phyloP scores from a whole-genome alignment of 2,113 vertebrate species.

The Actenoides hombroni region DNA sequence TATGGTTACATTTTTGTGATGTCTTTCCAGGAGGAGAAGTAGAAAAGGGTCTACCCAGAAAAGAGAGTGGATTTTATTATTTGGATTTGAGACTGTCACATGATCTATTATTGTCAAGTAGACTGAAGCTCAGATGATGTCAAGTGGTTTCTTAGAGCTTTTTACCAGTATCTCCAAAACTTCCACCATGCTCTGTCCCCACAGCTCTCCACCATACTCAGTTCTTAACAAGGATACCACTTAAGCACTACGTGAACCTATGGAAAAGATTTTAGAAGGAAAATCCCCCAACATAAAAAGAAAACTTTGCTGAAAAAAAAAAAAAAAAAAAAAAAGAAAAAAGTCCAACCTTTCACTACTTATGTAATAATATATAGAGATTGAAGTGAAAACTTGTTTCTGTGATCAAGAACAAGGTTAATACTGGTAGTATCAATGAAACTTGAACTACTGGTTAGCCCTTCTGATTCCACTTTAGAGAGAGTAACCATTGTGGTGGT shows the following conservation, averaged over 20 bases:
- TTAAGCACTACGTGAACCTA: background rate
- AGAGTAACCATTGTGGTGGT: background rate
- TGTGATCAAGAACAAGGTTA: background rate
- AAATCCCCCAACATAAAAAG: background rate
- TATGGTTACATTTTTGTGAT: accelerated
- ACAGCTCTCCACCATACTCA: background rate
- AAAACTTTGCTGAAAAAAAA: background rate
- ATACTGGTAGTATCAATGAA: background rate
- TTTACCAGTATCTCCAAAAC: background rate
- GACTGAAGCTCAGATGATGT: background rate
- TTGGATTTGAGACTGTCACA: background rate
- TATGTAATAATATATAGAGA: background rate
- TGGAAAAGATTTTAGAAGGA: too few species aligned
- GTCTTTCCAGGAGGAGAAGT: background rate
- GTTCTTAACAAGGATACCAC: background rate
- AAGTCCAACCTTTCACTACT: background rate
- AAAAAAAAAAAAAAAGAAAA: background rate
- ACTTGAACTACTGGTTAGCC: background rate
- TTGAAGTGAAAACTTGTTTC: background rate
- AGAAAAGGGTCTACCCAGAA: background rate
- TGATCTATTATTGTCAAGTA: background rate
- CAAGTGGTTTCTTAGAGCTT: background rate
- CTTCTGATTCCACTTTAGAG: background rate
- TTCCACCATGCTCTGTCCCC: accelerated
- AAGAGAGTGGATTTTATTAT: background rate